These are phyloP conservation scores for Sander vitreus DNA, from an alignment of 2,113 vertebrate genomes.

Conservation along the genomic window DNA sequence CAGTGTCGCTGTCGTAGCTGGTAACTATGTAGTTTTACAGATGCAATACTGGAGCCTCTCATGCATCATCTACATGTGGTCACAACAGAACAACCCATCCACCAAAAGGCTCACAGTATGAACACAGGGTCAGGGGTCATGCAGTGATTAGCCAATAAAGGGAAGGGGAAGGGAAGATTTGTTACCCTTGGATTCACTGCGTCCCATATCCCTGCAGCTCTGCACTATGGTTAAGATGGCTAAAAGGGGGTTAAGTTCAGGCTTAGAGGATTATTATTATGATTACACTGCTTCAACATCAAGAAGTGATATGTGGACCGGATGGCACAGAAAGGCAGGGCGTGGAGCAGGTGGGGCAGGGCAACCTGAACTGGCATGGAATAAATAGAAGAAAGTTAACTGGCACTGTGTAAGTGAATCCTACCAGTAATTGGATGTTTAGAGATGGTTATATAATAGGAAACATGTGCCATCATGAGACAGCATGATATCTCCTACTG, in stretches of 20 bases:
- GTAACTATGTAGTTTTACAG: neutral
- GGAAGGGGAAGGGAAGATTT: conserved; percentile 2
- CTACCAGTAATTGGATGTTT: neutral
- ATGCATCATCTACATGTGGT: conserved; percentile 37
- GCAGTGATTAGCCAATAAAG: conserved; percentile 36
- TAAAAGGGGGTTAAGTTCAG: conserved; percentile 8
- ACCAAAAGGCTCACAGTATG: conserved; percentile 19
- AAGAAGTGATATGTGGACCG: neutral
- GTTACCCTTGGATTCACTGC: conserved; percentile 21
- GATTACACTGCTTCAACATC: conserved; percentile 11
- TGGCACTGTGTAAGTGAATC: conserved; percentile 1
- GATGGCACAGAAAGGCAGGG: conserved; percentile 1
- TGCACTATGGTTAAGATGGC: neutral
- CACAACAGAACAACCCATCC: conserved; percentile 33
- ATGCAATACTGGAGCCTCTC: conserved; percentile 4
- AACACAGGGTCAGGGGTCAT: conserved; percentile 38
- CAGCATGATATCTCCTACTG: neutral
- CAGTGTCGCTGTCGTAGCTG: no score
- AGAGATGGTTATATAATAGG: neutral
- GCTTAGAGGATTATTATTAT: conserved; percentile 18
- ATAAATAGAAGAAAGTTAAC: conserved; percentile 3
- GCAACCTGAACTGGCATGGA: neutral
- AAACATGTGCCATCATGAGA: conserved; percentile 5
- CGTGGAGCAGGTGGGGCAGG: neutral
- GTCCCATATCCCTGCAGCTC: neutral